phyloP scores from a whole-genome alignment of 2,113 vertebrate genomes.

The Psilopogon haemacephalus region DNA sequence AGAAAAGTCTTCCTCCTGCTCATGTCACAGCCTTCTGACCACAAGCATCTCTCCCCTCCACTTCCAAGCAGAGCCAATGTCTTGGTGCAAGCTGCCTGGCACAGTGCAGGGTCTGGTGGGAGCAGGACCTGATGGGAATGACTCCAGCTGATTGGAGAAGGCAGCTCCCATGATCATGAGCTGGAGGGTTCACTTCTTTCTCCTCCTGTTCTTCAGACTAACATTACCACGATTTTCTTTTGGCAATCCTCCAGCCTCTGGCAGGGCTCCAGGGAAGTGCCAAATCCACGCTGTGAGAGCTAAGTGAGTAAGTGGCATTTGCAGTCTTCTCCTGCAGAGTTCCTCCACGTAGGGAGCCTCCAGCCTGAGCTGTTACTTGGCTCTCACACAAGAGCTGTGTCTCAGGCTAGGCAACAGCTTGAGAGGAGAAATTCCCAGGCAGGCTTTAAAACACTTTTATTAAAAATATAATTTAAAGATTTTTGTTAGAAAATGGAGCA shows the following conservation, averaged over 20 bases:
- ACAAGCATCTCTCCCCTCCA: not conserved
- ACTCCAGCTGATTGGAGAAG: not conserved
- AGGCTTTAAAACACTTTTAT: slow-evolving; percentile 40
- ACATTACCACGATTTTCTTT: not conserved
- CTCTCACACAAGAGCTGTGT: not conserved
- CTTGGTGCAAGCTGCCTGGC: not conserved
- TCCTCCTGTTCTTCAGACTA: not conserved
- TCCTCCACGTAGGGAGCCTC: not conserved
- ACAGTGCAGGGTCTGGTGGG: not conserved
- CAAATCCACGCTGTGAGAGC: not conserved
- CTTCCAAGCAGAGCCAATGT: not conserved
- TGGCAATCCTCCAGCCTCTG: not conserved
- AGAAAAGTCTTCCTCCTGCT: not conserved
- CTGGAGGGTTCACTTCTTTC: not conserved
- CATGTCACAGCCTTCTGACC: not conserved
- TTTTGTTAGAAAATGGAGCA: slow-evolving; percentile 15
- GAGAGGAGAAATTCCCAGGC: not conserved
- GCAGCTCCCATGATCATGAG: not conserved
- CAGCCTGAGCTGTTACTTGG: not conserved
- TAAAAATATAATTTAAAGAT: slow-evolving; percentile 54
- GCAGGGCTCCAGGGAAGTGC: not conserved
- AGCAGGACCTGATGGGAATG: fast-evolving
- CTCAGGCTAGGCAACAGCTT: not conserved
- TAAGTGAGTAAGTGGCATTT: not conserved
- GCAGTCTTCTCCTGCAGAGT: not conserved